Percentiles rank a stretch among this genome's conserved stretches.
phyloP scores from a whole-genome alignment of 2,113 vertebrate genomes.

The Paramormyrops kingsleyae region DNA sequence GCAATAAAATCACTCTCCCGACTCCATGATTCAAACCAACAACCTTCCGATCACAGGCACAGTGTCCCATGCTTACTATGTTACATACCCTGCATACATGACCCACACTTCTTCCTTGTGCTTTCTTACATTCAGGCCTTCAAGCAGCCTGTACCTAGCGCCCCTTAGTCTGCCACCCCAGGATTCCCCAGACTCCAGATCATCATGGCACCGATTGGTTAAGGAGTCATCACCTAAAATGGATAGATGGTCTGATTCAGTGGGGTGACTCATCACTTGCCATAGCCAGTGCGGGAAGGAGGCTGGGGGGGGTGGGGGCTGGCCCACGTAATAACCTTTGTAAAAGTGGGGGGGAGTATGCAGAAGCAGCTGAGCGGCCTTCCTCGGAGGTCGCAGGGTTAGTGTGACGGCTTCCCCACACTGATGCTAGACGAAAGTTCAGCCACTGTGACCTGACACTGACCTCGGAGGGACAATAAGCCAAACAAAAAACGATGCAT shows the following conservation, averaged over 20 bases:
- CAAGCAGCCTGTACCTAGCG: neutral
- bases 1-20: neutral
- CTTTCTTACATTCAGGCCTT: neutral
- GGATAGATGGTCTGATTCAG: neutral
- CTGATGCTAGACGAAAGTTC: constrained; percentile 19
- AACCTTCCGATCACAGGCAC: neutral
- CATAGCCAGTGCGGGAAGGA: neutral
- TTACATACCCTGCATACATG: neutral
- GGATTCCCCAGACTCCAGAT: neutral
- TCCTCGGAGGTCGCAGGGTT: constrained; percentile 8
- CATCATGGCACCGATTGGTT: neutral
- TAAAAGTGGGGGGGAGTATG: constrained; percentile 31
- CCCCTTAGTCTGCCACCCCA: neutral
- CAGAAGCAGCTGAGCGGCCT: constrained; percentile 27
- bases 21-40: neutral
- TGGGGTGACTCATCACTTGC: neutral
- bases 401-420: constrained; percentile 26
- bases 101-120: neutral
- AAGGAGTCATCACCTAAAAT: neutral
- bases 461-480: neutral
- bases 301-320: neutral
- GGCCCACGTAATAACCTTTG: neutral
- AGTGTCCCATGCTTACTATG: neutral
- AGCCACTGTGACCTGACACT: neutral
- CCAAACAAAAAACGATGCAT: neutral